Base-by-base conservation (phyloP, 1,140 invertebrate genomes). In the Dolichoris vasculosae region DNA sequence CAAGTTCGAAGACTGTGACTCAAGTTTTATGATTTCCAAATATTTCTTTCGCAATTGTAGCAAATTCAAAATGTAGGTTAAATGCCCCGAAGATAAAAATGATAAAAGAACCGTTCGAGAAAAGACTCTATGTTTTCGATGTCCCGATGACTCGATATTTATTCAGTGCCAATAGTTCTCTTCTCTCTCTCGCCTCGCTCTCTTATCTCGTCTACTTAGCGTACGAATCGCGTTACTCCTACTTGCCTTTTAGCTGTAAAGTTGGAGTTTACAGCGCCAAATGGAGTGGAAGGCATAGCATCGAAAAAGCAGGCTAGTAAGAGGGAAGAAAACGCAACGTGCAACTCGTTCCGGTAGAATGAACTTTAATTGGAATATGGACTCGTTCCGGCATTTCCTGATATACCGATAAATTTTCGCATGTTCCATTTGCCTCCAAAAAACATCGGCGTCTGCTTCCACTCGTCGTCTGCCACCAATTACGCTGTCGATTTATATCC, bases 291-390 rank as follows among this genome's bases (percentile, higher is more conserved):
- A 93, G 90, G 89, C 89, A 90, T 90, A 91, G 90, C 88, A 90
- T 80, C 88, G 87, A 87, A 88, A 89, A 89, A 88, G 71, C 26
- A 86, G 38, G 86, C 85, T 87, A 88, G 87, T 84, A 87, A 82
- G 86, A 78, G 83, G 86, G 26, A 48, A 63, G 75, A 51, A 89
- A 88, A 83, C 81, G 89, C 87, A 86, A 84, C 86, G 79, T 88
- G 87, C 88, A 88, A 32, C 55, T 23, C 89, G 90, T 92, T 93
- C 90, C 92, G 89, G 89, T 88, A 93, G 92, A 90, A 93, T 92
- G 91, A 93, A 92, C 91, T 93, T 93, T 93, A 93, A 93, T 93
- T 93, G 92, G 92, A 93, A 93, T 93, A 93, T 93, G 92, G 91
- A 93, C 92, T 89, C 90, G 89, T 91, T 92, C 91, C 91, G 89